Conservation (phyloP, 2,888 invertebrate genomes). For the Panopea generosa region DNA sequence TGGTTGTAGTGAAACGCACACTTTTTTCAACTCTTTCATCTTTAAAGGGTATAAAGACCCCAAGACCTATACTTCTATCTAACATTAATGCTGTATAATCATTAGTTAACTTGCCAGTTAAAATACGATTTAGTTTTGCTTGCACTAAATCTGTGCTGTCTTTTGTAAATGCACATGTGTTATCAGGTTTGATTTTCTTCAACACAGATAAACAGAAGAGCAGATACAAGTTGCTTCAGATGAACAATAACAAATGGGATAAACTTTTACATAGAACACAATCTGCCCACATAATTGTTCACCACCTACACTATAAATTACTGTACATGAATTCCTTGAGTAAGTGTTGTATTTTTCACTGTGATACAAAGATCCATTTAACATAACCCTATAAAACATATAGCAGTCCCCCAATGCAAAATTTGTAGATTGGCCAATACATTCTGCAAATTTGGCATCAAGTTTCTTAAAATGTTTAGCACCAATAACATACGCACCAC, state of each 20-base stretch:
- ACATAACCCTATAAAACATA: constrained; percentile 24
- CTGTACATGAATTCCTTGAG: constrained; percentile 36
- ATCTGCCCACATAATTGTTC: constrained; percentile 15
- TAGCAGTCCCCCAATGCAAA: constrained; percentile 22
- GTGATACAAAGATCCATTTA: constrained; percentile 22
- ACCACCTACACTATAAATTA: constrained; percentile 8
- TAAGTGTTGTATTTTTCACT: constrained; percentile 22
- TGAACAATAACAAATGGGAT: constrained; percentile 26
- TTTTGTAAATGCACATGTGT: constrained; percentile 2
- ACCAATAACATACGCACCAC: constrained; percentile 29
- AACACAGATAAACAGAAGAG: constrained; percentile 9
- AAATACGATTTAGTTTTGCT: constrained; percentile 19
- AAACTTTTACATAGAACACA: constrained; percentile 23
- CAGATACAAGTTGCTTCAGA: constrained; percentile 4
- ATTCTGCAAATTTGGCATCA: constrained; percentile 1
- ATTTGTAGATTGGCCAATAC: constrained; percentile 5
- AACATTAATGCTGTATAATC: background rate
- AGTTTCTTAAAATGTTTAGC: background rate
- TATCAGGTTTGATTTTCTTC: constrained; percentile 4
- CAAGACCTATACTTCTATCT: background rate
- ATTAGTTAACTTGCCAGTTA: constrained; percentile 1
- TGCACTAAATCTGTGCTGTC: constrained; percentile 7
- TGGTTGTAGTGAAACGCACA: constrained; percentile 2
- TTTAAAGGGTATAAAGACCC: background rate
- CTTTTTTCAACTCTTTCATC: background rate